Evolutionary conservation across 2,797 vertebrate genomes (phyloP).

Genomic region (Melanotaenia trifasciata): DNA sequence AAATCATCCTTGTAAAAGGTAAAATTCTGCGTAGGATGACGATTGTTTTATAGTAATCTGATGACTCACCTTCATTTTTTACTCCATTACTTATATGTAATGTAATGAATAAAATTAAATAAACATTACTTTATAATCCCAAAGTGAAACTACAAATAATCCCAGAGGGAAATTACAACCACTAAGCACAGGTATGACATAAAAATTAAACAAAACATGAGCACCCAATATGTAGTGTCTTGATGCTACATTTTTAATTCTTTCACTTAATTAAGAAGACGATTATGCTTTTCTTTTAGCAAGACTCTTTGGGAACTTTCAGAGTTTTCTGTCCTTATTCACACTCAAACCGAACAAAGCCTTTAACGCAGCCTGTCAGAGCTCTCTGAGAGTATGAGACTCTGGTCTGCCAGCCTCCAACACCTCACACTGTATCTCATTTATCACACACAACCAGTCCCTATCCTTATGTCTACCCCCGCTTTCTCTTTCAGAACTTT

Average conservation of each 20-base stretch:
- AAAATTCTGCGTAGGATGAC: background rate
- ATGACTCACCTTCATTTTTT: background rate
- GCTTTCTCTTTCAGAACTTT: conserved; percentile 18
- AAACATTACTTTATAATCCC: too few relatives aligned
- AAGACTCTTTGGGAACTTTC: conserved; percentile 10
- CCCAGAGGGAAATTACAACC: too few relatives aligned
- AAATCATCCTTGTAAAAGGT: conserved; percentile 1
- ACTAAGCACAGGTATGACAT: background rate
- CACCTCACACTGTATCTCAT: conserved; percentile 44
- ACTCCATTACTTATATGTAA: background rate
- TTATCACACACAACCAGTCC: conserved; percentile 35
- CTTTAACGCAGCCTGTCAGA: conserved; percentile 42
- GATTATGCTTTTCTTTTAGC: conserved; percentile 21
- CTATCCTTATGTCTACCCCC: conserved; percentile 22
- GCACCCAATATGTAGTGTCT: background rate
- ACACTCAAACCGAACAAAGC: conserved; percentile 30
- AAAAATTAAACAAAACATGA: background rate
- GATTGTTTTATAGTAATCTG: conserved; percentile 10
- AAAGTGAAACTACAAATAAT: too few relatives aligned
- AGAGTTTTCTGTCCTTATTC: conserved; percentile 43
- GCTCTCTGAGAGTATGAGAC: conserved; percentile 22
- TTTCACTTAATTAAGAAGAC: conserved; percentile 10
- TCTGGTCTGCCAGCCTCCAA: conserved; percentile 21
- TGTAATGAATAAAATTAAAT: too few relatives aligned
- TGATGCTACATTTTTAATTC: background rate